Percentiles rank a stretch among this genome's conserved stretches.
phyloP scores from a whole-genome alignment of 2,888 invertebrate species.

The Campoletis raptor region DNA sequence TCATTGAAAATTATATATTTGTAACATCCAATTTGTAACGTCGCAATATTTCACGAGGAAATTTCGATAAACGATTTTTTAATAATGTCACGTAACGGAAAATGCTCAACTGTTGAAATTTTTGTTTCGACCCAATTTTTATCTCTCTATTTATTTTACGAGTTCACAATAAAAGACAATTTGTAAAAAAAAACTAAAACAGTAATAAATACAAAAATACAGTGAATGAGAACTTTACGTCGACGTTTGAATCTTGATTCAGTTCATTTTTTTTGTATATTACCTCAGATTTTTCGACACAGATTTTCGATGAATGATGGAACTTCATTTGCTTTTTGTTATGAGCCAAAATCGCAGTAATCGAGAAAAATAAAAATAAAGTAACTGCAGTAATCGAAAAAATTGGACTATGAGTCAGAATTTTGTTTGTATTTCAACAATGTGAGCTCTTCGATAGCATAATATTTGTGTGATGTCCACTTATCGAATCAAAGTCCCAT shows the following conservation, averaged over 20 bases:
- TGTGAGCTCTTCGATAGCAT: background rate
- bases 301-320: background rate
- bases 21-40: background rate
- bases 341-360: background rate
- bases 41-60: background rate
- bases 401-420: background rate
- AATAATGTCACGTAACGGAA: background rate
- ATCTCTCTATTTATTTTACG: too few species aligned
- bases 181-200: too few species aligned
- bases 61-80: background rate
- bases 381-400: background rate
- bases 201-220: too few species aligned
- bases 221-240: too few species aligned
- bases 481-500: background rate
- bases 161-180: too few species aligned
- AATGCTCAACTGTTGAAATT: background rate
- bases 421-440: background rate
- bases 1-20: background rate
- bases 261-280: too few species aligned
- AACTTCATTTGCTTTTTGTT: background rate
- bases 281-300: too few species aligned
- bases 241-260: too few species aligned
- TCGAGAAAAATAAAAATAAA: background rate
- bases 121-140: too few species aligned
- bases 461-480: slow-evolving; percentile 14